phyloP scores from a whole-genome alignment of 2,888 invertebrate species.

The Macropis europaea region DNA sequence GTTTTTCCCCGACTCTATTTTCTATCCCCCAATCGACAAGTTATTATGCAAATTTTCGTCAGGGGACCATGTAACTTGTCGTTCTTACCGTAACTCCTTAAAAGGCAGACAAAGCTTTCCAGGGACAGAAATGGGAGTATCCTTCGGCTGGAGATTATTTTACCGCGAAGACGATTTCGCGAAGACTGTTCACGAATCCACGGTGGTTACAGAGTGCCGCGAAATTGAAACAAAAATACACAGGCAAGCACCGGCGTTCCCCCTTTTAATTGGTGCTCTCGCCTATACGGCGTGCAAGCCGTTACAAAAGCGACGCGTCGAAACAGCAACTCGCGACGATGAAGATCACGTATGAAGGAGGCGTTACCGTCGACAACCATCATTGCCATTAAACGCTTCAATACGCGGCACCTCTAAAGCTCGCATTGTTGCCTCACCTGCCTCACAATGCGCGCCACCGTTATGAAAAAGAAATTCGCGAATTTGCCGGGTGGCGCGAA shows the following conservation, averaged over 20 bases:
- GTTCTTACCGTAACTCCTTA: neutral
- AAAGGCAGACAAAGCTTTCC: too few species aligned
- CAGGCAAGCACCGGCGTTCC: constrained; percentile 45
- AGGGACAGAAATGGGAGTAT: neutral
- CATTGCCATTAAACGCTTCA: constrained; percentile 61
- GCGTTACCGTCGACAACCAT: constrained; percentile 54
- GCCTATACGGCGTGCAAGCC: constrained; percentile 45
- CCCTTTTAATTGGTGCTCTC: constrained; percentile 65
- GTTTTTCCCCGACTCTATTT: constrained; percentile 6
- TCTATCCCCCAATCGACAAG: constrained; percentile 36
- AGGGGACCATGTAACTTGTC: neutral
- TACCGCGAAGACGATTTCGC: neutral
- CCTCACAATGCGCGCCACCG: constrained; percentile 17
- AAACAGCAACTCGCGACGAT: constrained; percentile 61
- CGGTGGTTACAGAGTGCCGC: constrained; percentile 24
- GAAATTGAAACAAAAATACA: constrained; percentile 45
- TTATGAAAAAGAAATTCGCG: constrained; percentile 33
- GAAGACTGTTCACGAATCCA: constrained; percentile 5
- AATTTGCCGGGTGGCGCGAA: constrained; percentile 17
- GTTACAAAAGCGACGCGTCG: constrained; percentile 63
- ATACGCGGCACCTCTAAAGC: constrained; percentile 51
- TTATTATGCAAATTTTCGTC: constrained; percentile 45
- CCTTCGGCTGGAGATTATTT: neutral
- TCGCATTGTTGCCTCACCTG: constrained; percentile 38
- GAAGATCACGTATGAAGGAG: constrained; percentile 61